phyloP scores from a whole-genome alignment of 1,140 invertebrate genomes.

The Gryllus bimaculatus region DNA sequence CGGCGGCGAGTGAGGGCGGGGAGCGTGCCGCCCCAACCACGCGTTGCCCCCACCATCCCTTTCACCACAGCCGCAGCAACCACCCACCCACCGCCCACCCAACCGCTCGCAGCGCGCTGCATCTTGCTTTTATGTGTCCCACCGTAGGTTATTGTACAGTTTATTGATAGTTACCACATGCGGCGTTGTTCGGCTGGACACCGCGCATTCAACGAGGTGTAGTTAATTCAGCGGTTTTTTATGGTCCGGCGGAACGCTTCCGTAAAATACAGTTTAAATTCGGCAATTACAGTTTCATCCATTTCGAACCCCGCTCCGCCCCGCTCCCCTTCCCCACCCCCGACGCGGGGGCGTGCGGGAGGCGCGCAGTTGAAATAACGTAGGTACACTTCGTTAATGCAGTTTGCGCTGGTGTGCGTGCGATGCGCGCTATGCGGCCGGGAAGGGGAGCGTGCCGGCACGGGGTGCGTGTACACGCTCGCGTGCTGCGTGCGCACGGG shows the following conservation, averaged over 20 bases:
- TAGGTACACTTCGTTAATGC: neutral
- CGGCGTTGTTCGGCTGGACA: neutral
- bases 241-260: neutral
- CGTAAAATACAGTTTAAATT: slow-evolving; percentile 1
- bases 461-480: neutral
- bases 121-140: neutral
- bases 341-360: neutral
- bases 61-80: too few species aligned
- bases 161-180: slow-evolving; percentile 5
- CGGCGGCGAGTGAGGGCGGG: too few species aligned
- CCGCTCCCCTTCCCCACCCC: neutral
- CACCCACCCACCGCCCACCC: too few species aligned
- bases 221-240: neutral
- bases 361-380: neutral
- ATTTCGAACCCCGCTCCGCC: neutral
- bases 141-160: neutral
- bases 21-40: too few species aligned
- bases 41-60: too few species aligned
- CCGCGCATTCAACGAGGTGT: neutral
- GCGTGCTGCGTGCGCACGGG: neutral
- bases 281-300: neutral
- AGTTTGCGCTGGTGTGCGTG: neutral
- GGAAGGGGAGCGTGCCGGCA: neutral
- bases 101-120: too few species aligned
- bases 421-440: neutral